Evolutionary conservation across 1,140 invertebrate species (phyloP).

Genomic region (Onthophagus taurus): DNA sequence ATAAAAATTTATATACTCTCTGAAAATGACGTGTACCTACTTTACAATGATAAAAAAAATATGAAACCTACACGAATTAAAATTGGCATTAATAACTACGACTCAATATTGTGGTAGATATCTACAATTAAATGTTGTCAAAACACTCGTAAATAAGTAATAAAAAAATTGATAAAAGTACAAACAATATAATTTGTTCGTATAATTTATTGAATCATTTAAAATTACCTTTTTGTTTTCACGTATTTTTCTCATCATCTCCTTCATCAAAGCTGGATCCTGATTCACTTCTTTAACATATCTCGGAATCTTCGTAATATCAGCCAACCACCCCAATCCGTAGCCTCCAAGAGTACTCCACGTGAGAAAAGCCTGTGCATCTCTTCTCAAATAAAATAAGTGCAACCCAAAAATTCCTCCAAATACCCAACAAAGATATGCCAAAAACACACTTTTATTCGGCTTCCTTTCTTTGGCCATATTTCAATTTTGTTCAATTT

Average conservation of each 20-base stretch:
- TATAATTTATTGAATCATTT: too few relatives aligned
- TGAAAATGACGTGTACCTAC: too few relatives aligned
- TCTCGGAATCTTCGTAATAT: constrained; percentile 73
- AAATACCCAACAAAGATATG: constrained; percentile 79
- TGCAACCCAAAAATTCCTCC: constrained; percentile 83
- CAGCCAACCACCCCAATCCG: constrained; percentile 77
- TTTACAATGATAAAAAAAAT: too few relatives aligned
- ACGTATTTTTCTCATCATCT: constrained; percentile 53
- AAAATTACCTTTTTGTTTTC: constrained; percentile 52
- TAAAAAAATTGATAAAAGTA: too few relatives aligned
- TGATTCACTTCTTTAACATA: constrained; percentile 85
- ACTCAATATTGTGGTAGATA: too few relatives aligned
- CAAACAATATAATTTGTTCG: too few relatives aligned
- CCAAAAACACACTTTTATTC: constrained; percentile 57
- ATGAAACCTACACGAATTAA: too few relatives aligned
- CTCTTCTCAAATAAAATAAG: constrained; percentile 80
- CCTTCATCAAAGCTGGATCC: constrained; percentile 56
- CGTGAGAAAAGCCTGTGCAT: constrained; percentile 85
- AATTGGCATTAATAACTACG: too few relatives aligned
- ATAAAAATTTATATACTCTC: too few relatives aligned
- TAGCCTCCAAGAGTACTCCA: constrained; percentile 80
- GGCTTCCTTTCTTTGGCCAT: constrained; percentile 12
- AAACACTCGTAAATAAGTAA: too few relatives aligned
- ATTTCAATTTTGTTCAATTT: constrained; percentile 5
- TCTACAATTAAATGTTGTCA: too few relatives aligned